Base-by-base conservation (phyloP, 2,888 invertebrate genomes). In the Perithous albicinctus region DNA sequence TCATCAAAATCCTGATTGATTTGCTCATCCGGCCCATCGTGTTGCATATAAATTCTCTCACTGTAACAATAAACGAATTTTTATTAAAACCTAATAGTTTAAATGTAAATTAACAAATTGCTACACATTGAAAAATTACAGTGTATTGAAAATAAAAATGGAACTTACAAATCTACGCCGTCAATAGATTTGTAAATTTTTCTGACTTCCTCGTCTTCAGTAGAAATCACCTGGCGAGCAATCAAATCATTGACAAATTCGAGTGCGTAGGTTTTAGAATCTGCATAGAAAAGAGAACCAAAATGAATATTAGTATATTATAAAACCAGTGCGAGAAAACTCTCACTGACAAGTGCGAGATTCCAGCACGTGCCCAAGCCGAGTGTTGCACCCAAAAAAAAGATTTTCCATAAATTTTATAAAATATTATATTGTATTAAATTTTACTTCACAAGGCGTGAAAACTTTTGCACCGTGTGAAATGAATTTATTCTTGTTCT, bases 211-310 rank as follows among this genome's bases (percentile, higher is more conserved):
- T 43, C 46, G 4, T 15, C 15, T 1, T 15, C 46, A 15, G 46
- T 15, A 15, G 46, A 15, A 6, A 46, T 46, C 1, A 15, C 15
- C 15, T n/a, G 12, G 10, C 46, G 46, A 15, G n/a, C 46, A 15
- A 46, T 46, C 18, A 46, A 46, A 15, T 46, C 18, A 46, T n/a
- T n/a, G n/a, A 46, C 46, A 46, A 15, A 46, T 15, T 46, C 46
- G 15, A 46, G 46, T 15, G 46, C 46, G n/a, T 46, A 46, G 46
- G 15, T 46, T n/a, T 46, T 46, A n/a, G 46, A 46, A 15, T 46
- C 46, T 46, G n/a, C n/a, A n/a, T n/a, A n/a, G n/a, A 15, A 15
- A 46, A 46, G 4, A 46, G 4, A 46, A 46, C 15, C 18, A 46
- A 4, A 15, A 46, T 46, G 4, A 15, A 15, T 46, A 15, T 46